Evolutionary conservation across 2,888 invertebrate genomes (phyloP).

Genomic region (Myopa testacea): DNA sequence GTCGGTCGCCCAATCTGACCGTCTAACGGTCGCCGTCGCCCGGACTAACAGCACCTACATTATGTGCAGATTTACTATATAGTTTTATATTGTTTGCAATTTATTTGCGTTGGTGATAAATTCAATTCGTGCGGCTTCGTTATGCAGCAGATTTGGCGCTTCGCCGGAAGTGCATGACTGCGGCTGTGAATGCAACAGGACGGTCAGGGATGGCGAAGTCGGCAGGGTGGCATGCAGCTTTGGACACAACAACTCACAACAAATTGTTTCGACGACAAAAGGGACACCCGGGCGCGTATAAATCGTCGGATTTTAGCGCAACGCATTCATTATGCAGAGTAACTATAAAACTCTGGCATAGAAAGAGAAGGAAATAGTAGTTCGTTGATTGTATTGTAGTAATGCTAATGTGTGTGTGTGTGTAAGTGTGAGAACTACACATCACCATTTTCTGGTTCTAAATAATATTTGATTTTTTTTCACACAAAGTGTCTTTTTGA

Average conservation of each 20-base stretch:
- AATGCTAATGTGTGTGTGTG: background rate
- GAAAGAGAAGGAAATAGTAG: background rate
- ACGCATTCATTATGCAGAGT: conserved; percentile 27
- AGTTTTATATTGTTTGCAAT: background rate
- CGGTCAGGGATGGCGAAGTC: background rate
- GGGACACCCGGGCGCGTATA: conserved; percentile 20
- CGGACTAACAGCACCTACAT: too few relatives aligned
- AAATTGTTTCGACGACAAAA: conserved; percentile 35
- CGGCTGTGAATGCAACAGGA: conserved; percentile 15
- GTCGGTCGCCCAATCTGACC: background rate
- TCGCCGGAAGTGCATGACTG: conserved; percentile 7
- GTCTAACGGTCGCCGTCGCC: background rate
- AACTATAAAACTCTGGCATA: background rate
- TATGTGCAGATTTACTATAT: background rate
- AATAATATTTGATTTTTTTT: conserved; percentile 2
- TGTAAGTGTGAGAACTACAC: background rate
- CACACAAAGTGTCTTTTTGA: background rate
- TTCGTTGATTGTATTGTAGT: background rate
- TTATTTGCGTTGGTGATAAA: conserved; percentile 33
- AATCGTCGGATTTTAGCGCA: conserved; percentile 29
- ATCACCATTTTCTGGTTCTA: background rate
- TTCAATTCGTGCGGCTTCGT: conserved; percentile 30
- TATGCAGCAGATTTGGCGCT: conserved; percentile 19
- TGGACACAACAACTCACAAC: conserved; percentile 23
- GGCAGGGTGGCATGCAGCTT: background rate